phyloP scores from a whole-genome alignment of 2,888 invertebrate species.

The Dendrolimus houi region DNA sequence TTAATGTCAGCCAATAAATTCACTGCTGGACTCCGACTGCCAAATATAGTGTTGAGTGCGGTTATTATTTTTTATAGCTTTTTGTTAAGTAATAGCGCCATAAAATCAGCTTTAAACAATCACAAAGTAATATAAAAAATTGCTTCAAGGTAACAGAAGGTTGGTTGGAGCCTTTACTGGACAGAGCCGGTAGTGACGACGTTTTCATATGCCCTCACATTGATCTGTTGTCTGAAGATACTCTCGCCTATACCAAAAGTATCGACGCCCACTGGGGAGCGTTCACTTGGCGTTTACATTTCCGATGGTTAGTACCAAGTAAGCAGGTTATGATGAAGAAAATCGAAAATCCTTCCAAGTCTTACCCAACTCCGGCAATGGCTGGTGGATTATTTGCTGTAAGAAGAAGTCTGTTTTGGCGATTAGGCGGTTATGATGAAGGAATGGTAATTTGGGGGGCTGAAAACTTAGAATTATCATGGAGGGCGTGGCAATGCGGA shows the following conservation, averaged over 20 bases:
- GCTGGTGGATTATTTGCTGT: constrained; percentile 97
- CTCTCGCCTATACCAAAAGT: constrained; percentile 95
- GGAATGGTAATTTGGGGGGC: constrained; percentile 96
- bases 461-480: constrained; percentile 97
- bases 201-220: constrained; percentile 69
- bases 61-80: too few species aligned
- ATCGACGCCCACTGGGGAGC: constrained; percentile 98
- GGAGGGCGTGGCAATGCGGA: constrained; percentile 97
- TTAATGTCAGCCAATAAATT: too few species aligned
- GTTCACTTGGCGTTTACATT: constrained; percentile 98
- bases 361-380: constrained; percentile 91
- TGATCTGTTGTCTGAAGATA: constrained; percentile 92
- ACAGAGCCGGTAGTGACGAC: constrained; percentile 69
- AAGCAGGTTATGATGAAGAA: constrained; percentile 78
- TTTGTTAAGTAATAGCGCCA: too few species aligned
- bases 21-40: too few species aligned
- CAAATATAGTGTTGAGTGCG: too few species aligned
- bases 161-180: constrained; percentile 76
- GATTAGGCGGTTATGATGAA: constrained; percentile 85
- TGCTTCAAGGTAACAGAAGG: constrained; percentile 72
- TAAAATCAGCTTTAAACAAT: too few species aligned
- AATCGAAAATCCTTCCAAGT: constrained; percentile 79
- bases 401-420: constrained; percentile 89
- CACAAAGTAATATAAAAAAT: background rate
- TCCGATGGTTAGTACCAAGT: constrained; percentile 88